Conservation (phyloP, 1,140 invertebrate species). For the Himalopsyche phryganea region DNA sequence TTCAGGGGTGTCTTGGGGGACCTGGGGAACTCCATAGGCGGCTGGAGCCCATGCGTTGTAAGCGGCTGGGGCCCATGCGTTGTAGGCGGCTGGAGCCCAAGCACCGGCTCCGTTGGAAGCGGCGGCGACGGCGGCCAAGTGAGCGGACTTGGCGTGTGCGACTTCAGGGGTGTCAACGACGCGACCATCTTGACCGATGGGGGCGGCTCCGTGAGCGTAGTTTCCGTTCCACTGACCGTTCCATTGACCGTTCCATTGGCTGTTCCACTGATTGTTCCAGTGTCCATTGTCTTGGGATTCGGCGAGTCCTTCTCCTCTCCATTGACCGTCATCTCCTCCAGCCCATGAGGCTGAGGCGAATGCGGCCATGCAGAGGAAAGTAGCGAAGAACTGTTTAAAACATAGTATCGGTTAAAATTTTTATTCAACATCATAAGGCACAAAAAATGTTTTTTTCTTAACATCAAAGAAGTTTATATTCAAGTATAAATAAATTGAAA, state of each 20-base stretch:
- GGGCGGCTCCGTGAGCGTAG: constrained; percentile 34
- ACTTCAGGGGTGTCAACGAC: constrained; percentile 47
- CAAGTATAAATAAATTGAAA: too few relatives aligned
- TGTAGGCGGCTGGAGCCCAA: constrained; percentile 34
- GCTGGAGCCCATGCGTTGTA: constrained; percentile 33
- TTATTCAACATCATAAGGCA: too few relatives aligned
- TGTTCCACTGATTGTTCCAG: constrained; percentile 6
- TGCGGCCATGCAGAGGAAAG: too few relatives aligned
- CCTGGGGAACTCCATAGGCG: constrained; percentile 34
- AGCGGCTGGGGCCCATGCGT: constrained; percentile 20
- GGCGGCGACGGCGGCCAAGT: constrained; percentile 40
- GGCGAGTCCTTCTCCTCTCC: constrained; percentile 17
- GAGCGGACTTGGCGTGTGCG: constrained; percentile 46
- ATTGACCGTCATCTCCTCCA: constrained; percentile 10
- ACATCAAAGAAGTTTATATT: too few relatives aligned
- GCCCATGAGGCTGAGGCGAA: too few relatives aligned
- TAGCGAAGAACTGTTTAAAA: too few relatives aligned
- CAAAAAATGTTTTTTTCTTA: too few relatives aligned
- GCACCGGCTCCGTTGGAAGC: constrained; percentile 24
- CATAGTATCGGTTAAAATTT: too few relatives aligned
- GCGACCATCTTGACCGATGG: constrained; percentile 36
- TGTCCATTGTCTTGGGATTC: constrained; percentile 17
- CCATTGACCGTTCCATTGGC: constrained; percentile 26
- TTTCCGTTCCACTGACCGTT: constrained; percentile 24
- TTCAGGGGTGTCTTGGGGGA: constrained; percentile 19